Conservation (phyloP, 2,888 invertebrate species). For the Acheta domesticus region DNA sequence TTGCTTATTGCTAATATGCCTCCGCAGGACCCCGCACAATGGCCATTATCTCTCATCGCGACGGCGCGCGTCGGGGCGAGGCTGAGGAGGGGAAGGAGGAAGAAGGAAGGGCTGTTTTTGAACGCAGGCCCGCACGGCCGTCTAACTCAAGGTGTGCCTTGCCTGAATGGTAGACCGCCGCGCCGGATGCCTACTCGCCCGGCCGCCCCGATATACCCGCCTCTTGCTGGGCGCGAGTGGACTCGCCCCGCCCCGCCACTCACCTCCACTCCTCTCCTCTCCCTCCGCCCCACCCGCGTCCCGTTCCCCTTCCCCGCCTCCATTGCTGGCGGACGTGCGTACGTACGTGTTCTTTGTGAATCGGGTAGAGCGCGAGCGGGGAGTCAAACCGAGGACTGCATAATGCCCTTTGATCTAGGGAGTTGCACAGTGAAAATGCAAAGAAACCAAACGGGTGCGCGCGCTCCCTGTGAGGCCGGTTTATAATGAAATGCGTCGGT, state of each 20-base stretch:
- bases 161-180: neutral
- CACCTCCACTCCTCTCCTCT: too few species aligned
- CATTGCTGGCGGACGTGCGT: too few species aligned
- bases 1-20: constrained; percentile 1
- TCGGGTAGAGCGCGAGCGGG: neutral
- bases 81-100: neutral
- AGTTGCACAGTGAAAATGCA: neutral
- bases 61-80: neutral
- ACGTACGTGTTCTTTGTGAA: neutral
- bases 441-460: neutral
- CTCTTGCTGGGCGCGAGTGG: too few species aligned
- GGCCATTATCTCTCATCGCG: neutral
- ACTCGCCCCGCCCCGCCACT: too few species aligned
- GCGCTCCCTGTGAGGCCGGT: neutral
- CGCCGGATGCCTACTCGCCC: too few species aligned
- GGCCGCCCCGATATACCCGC: too few species aligned
- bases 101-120: too few species aligned
- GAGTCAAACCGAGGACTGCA: constrained; percentile 18
- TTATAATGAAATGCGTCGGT: neutral
- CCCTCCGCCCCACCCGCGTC: too few species aligned
- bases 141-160: neutral
- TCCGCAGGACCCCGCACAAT: neutral
- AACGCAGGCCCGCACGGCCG: neutral
- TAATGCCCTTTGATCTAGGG: neutral
- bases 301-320: too few species aligned